These are phyloP conservation scores for Paramisgurnus dabryanus DNA, from an alignment of 2,113 vertebrate genomes.

Conservation along the genomic window DNA sequence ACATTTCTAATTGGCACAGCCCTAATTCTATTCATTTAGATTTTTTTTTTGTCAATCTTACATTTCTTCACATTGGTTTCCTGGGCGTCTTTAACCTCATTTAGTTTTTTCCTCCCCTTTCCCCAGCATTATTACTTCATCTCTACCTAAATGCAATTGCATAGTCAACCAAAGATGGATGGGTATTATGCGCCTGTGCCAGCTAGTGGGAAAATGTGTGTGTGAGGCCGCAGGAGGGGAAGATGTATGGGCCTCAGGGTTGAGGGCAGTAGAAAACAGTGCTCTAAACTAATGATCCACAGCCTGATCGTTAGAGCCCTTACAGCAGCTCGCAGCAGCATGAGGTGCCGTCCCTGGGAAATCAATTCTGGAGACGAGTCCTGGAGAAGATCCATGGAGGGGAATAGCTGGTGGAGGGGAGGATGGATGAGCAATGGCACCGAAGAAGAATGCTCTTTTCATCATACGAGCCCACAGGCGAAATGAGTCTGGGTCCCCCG, in stretches of 20 bases:
- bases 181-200: conserved; percentile 59
- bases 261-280: conserved; percentile 73
- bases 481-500: conserved; percentile 56
- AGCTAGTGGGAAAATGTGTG: conserved; percentile 60
- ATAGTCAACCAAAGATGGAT: conserved; percentile 69
- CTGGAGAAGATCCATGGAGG: conserved; percentile 36
- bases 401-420: conserved; percentile 49
- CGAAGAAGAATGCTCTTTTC: conserved; percentile 61
- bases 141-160: conserved; percentile 65
- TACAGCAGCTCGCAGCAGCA: conserved; percentile 69
- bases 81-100: not conserved
- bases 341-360: conserved; percentile 69
- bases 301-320: conserved; percentile 74
- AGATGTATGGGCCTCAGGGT: conserved; percentile 72
- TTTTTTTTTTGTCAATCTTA: not conserved
- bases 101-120: not conserved
- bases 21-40: no score
- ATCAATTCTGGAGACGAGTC: conserved; percentile 73
- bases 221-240: conserved; percentile 41
- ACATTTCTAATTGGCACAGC: no score
- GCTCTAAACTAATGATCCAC: conserved; percentile 78
- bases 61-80: not conserved
- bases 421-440: conserved; percentile 54
- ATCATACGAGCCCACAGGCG: conserved; percentile 68
- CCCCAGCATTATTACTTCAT: conserved; percentile 30